Conservation (phyloP, 1,140 invertebrate genomes). For the Cotesia vestalis region DNA sequence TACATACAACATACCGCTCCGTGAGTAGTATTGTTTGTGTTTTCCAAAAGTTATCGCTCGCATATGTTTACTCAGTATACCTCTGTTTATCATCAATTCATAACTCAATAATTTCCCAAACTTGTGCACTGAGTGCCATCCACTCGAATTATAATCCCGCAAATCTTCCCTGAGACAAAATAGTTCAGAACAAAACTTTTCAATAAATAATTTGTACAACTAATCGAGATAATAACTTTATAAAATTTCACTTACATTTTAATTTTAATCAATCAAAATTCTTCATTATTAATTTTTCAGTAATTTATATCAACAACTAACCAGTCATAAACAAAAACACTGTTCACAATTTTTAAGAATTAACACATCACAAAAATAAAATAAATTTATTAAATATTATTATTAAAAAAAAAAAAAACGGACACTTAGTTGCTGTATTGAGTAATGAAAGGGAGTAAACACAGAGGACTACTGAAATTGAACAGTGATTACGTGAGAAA, state of each 20-base stretch:
- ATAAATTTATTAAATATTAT: neutral
- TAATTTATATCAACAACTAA: neutral
- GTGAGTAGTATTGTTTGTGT: constrained; percentile 1
- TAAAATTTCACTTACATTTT: neutral
- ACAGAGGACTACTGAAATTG: constrained; percentile 20
- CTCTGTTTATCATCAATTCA: constrained; percentile 16
- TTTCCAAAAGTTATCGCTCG: constrained; percentile 13
- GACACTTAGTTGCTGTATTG: neutral
- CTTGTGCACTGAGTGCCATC: too few species aligned
- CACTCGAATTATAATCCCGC: too few species aligned
- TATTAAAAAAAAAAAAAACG: constrained; percentile 1
- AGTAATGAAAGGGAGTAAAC: neutral
- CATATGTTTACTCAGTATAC: constrained; percentile 20
- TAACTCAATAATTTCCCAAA: neutral
- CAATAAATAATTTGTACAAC: too few species aligned
- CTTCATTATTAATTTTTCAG: neutral
- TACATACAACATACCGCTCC: neutral
- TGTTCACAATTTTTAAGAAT: neutral
- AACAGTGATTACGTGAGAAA: constrained; percentile 45
- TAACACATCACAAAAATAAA: neutral
- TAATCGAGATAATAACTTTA: too few species aligned
- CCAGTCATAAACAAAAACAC: neutral
- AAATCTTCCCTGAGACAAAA: too few species aligned
- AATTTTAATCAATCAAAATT: neutral
- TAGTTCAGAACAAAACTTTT: too few species aligned